phyloP scores from a whole-genome alignment of 2,888 invertebrate genomes.

The Microctonus brassicae region DNA sequence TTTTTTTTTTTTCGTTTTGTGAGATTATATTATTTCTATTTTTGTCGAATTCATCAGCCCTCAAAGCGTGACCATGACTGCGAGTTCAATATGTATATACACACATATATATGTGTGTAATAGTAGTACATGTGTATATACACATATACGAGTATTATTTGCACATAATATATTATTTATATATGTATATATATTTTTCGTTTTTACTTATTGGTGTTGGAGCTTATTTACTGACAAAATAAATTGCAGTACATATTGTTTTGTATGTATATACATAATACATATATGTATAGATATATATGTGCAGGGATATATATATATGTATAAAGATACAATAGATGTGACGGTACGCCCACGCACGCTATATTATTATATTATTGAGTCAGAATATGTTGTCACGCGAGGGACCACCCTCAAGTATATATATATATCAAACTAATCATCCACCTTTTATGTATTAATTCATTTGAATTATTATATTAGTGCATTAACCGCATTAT shows the following conservation, averaged over 20 bases:
- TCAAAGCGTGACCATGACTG: constrained; percentile 67
- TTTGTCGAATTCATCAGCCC: constrained; percentile 53
- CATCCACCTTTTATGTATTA: background rate
- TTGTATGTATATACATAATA: constrained; percentile 1
- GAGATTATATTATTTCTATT: constrained; percentile 16
- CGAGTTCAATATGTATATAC: constrained; percentile 52
- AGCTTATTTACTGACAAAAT: background rate
- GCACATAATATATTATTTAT: background rate
- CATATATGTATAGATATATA: background rate
- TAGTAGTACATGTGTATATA: no score
- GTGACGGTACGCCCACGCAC: constrained; percentile 10
- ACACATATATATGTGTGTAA: background rate
- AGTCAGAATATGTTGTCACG: constrained; percentile 19
- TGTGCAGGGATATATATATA: background rate
- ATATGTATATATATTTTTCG: background rate
- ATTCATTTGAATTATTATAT: background rate
- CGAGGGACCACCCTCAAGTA: constrained; percentile 1
- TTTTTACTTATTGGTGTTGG: background rate
- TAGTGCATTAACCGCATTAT: background rate
- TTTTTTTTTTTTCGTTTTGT: constrained; percentile 30
- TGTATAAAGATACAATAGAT: background rate
- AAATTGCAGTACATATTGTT: constrained; percentile 6
- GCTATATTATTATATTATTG: constrained; percentile 23
- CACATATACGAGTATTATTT: background rate
- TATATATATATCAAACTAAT: background rate